phyloP scores from a whole-genome alignment of 2,113 vertebrate species.

The Platysternon megacephalum region DNA sequence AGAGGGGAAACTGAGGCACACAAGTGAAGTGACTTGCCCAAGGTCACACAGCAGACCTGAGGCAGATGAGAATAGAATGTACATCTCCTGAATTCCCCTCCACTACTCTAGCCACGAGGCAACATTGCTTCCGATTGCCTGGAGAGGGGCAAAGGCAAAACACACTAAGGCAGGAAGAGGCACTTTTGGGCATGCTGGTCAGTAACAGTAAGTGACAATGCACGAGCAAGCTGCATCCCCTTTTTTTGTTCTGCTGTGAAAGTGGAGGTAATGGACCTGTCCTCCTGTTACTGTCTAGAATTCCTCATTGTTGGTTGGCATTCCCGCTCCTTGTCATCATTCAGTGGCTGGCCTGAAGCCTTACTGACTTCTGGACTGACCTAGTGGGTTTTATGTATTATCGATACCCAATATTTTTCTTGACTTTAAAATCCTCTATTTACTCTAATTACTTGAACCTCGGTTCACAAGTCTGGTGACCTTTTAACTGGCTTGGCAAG shows the following conservation, averaged over 20 bases:
- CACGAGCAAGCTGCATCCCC: background rate
- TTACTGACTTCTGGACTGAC: conserved; percentile 42
- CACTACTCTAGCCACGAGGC: background rate
- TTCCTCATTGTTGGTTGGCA: background rate
- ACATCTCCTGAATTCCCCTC: accelerated
- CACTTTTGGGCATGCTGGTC: background rate
- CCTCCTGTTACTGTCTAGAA: background rate
- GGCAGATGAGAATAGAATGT: background rate
- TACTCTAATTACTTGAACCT: conserved; percentile 55
- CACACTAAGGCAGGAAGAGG: background rate
- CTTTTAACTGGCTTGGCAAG: conserved; percentile 44
- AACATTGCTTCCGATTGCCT: background rate
- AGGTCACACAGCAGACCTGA: background rate
- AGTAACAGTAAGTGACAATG: background rate
- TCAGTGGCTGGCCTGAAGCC: conserved; percentile 23
- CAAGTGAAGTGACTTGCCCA: background rate
- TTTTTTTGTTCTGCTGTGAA: background rate
- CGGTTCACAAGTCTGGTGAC: conserved; percentile 32
- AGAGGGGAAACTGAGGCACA: background rate
- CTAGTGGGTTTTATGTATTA: conserved; percentile 38
- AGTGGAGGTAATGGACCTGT: background rate
- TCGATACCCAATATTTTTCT: conserved; percentile 25
- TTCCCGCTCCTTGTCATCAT: background rate
- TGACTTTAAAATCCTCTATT: conserved; percentile 40
- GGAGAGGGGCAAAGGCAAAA: background rate